These are phyloP conservation scores for Chrysolina oricalcia DNA, from an alignment of 2,888 invertebrate species.

Conservation along the genomic window DNA sequence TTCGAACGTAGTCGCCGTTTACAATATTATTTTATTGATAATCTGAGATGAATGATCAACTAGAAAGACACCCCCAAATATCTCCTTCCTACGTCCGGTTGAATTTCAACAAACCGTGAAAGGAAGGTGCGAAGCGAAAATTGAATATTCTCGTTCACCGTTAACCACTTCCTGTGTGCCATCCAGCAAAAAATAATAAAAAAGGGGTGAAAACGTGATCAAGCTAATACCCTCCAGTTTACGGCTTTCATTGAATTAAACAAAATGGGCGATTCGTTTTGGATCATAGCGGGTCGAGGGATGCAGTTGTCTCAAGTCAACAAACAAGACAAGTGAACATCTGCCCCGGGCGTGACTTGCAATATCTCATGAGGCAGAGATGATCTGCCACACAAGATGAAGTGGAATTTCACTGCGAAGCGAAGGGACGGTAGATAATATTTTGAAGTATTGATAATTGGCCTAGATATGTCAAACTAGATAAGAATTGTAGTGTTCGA, in stretches of 20 bases:
- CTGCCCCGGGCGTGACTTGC: slow-evolving; percentile 69
- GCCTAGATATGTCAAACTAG: slow-evolving; percentile 1
- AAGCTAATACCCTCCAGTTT: slow-evolving; percentile 58
- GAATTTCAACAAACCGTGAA: background rate
- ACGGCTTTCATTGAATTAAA: slow-evolving; percentile 52
- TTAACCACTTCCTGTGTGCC: slow-evolving; percentile 36
- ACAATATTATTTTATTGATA: background rate
- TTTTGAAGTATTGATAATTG: slow-evolving; percentile 15
- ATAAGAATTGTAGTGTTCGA: background rate
- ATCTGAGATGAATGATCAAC: background rate
- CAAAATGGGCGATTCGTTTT: slow-evolving; percentile 53
- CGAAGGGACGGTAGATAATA: slow-evolving; percentile 7
- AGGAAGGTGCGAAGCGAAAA: slow-evolving; percentile 23
- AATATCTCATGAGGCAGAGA: slow-evolving; percentile 60
- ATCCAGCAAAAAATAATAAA: slow-evolving; percentile 38
- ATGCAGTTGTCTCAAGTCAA: slow-evolving; percentile 64
- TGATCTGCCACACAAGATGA: slow-evolving; percentile 58
- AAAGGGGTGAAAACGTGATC: slow-evolving; percentile 54
- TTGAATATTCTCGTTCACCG: slow-evolving; percentile 9
- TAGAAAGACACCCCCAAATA: background rate
- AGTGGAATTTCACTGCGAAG: slow-evolving; percentile 11
- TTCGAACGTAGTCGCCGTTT: background rate
- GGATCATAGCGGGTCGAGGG: slow-evolving; percentile 43
- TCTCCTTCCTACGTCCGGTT: slow-evolving; percentile 2
- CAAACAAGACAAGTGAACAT: slow-evolving; percentile 65